Conservation (phyloP, 2,797 vertebrate species). For the Percopsis omiscomaycus region DNA sequence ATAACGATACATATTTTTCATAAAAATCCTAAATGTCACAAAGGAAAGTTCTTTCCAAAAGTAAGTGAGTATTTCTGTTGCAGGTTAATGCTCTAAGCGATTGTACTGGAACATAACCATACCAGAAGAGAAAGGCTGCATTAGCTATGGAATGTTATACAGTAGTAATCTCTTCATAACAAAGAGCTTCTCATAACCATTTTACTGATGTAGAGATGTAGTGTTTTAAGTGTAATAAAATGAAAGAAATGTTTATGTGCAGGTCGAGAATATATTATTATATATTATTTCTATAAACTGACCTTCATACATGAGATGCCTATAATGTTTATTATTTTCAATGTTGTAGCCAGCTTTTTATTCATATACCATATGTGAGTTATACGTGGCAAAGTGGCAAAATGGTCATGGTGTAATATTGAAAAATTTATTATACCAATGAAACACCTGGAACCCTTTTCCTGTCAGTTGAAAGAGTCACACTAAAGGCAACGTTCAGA, state of each 20-base stretch:
- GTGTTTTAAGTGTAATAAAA: background rate
- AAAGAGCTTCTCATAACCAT: constrained; percentile 30
- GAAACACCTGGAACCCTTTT: constrained; percentile 20
- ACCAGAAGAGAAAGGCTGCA: constrained; percentile 47
- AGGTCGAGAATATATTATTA: background rate
- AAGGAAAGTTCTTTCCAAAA: constrained; percentile 58
- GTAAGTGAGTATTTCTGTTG: constrained; percentile 45
- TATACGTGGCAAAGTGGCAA: constrained; percentile 17
- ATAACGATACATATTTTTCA: no score
- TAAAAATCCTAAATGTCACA: background rate
- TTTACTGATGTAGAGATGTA: constrained; percentile 28
- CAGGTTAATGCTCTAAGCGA: constrained; percentile 25
- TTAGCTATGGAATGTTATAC: constrained; percentile 50
- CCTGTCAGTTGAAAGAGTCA: constrained; percentile 22
- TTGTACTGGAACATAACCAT: constrained; percentile 47
- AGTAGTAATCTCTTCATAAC: constrained; percentile 27
- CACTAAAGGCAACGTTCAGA: constrained; percentile 6
- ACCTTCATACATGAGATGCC: background rate
- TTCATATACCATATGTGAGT: constrained; percentile 27
- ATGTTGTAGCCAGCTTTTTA: background rate
- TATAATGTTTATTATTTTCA: background rate
- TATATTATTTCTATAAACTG: background rate
- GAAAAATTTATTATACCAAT: constrained; percentile 6
- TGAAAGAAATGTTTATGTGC: background rate
- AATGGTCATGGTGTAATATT: constrained; percentile 24